Conservation (phyloP, 2,797 vertebrate species). For the Falco naumanni region DNA sequence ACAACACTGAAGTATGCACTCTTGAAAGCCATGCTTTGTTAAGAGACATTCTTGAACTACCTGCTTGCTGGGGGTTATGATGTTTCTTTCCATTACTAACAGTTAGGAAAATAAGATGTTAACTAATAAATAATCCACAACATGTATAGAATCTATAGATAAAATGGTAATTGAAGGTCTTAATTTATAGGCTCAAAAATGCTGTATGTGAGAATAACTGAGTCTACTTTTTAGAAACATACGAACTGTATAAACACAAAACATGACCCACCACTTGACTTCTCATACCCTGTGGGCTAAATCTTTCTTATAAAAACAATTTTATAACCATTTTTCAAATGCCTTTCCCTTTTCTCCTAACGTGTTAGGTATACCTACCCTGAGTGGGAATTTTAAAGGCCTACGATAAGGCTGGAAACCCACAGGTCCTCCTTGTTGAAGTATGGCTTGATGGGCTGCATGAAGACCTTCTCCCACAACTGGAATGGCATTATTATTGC, state of each 20-base stretch:
- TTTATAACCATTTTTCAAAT: background rate
- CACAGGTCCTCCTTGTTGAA: constrained; percentile 96
- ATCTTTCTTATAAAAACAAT: background rate
- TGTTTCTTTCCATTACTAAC: background rate
- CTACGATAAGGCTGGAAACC: constrained; percentile 98
- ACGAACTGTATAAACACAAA: background rate
- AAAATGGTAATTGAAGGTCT: background rate
- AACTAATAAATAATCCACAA: background rate
- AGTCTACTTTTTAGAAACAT: background rate
- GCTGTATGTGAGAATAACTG: background rate
- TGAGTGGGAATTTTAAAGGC: constrained; percentile 93
- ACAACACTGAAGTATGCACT: background rate
- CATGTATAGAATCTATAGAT: background rate
- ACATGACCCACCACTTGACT: background rate
- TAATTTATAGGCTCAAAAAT: background rate
- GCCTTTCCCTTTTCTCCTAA: background rate
- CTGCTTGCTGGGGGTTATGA: background rate
- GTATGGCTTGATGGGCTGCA: constrained; percentile 97
- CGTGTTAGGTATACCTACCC: constrained; percentile 78
- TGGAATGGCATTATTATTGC: constrained; percentile 92
- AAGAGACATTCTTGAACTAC: background rate
- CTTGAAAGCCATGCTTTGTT: background rate
- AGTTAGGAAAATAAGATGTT: fast-evolving
- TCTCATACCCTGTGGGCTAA: background rate
- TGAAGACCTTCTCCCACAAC: constrained; percentile 96